Base-by-base conservation (phyloP, 2,797 vertebrate genomes). In the Silurus lanzhouensis region DNA sequence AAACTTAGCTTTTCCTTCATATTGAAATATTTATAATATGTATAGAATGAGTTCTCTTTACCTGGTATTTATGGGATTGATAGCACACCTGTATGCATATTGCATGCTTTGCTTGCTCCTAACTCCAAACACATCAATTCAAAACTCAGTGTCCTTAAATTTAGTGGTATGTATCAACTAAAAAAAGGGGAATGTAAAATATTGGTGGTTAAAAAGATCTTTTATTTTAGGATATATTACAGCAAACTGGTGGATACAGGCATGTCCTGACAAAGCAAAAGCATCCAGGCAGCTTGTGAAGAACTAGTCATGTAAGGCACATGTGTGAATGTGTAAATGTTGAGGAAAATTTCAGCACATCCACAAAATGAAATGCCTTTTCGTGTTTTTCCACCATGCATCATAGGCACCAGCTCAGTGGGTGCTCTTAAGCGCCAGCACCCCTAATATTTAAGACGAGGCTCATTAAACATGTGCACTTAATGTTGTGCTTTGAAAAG, bases 291-390 rank as follows among this genome's bases (percentile, higher is more conserved):
- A 77, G 76, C 12, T 44, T 44, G 20, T n/a, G 31, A 44, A 19
- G 27, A 60, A 27, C 58, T 63, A 44, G 20, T 63, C 58, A 63
- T 61, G 1, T 44, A 61, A 27, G 0, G 31, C 58, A 63, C 13
- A 46, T 19, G 38, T 38, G 38, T 27, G n/a, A 57, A 38, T 22
- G 19, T 61, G 25, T 61, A 22, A 20, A 60, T 20, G 27, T 38
- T 60, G 27, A 9, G 9, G 9, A 38, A 12, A 31, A 38, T 58
- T 31, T 38, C 55, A 58, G 74, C 25, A 31, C 52, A 31, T 31
- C 58, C 74, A 25, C 27, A 77, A 78, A 78, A 78, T 38, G 27
- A 78, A 61, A 78, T 44, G 76, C 58, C 76, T 44, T 78, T 44
- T 27, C 5, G 19, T 58, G 25, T 31, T 77, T 58, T 31, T 31